Evolutionary conservation across 2,797 vertebrate genomes (phyloP).

Genomic region (Vultur gryphus): DNA sequence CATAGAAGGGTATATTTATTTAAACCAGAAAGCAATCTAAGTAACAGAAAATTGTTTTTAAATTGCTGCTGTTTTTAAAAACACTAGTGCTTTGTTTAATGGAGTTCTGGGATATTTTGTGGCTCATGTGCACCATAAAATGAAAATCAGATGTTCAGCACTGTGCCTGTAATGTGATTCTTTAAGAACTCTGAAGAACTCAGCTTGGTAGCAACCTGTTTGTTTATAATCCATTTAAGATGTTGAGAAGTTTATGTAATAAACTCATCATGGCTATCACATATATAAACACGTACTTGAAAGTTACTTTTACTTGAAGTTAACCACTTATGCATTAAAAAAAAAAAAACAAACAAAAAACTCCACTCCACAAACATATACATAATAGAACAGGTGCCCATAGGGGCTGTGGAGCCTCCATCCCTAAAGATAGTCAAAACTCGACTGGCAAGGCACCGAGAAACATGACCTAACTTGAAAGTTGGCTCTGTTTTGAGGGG

Average conservation of each 20-base stretch:
- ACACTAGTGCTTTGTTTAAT: background rate
- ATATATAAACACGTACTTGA: background rate
- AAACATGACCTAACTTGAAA: background rate
- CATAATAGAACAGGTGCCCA: background rate
- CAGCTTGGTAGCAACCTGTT: background rate
- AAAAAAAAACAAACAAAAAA: background rate
- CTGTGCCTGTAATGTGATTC: background rate
- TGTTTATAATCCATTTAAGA: background rate
- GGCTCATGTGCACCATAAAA: conserved; percentile 7
- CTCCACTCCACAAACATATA: background rate
- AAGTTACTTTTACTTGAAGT: background rate
- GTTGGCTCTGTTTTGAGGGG: background rate
- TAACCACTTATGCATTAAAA: background rate
- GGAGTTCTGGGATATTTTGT: conserved; percentile 6
- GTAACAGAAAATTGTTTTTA: conserved; percentile 4
- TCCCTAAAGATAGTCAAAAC: background rate
- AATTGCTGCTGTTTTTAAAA: conserved; percentile 4
- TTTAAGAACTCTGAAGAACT: background rate
- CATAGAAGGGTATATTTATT: background rate
- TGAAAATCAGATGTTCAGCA: background rate
- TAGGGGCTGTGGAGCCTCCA: background rate
- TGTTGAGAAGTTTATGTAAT: background rate
- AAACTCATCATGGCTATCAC: background rate
- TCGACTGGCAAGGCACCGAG: background rate
- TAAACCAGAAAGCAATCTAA: conserved; percentile 28